These are phyloP conservation scores for Cyprinodon tularosa DNA, from an alignment of 2,113 vertebrate genomes.

Conservation along the genomic window DNA sequence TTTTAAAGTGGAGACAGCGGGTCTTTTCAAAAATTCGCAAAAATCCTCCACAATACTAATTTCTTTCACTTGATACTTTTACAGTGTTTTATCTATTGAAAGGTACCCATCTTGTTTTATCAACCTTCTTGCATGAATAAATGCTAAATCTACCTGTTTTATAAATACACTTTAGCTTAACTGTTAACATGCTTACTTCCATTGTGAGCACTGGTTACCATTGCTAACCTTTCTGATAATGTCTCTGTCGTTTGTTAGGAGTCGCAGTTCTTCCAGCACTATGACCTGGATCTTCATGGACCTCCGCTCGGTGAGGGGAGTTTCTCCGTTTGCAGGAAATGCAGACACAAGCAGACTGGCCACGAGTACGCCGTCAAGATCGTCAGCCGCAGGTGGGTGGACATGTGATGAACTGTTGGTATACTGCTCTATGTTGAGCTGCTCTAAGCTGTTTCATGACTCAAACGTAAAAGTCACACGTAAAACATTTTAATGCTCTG, in stretches of 20 bases:
- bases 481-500: not conserved
- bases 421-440: not conserved
- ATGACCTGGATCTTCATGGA: slow-evolving; percentile 87
- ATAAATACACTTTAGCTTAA: not conserved
- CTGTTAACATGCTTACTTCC: not conserved
- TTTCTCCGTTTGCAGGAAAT: slow-evolving; percentile 90
- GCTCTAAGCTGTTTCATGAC: not conserved
- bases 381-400: slow-evolving; percentile 86
- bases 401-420: not conserved
- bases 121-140: too few species aligned
- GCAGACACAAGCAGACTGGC: slow-evolving; percentile 85
- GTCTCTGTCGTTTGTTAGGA: slow-evolving; percentile 74
- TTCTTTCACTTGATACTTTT: too few species aligned
- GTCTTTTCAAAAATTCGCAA: too few species aligned
- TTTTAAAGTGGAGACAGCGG: too few species aligned
- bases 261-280: slow-evolving; percentile 90
- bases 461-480: not conserved
- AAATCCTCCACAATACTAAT: too few species aligned
- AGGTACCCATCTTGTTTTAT: too few species aligned
- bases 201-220: not conserved
- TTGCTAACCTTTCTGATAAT: not conserved
- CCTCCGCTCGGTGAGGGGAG: slow-evolving; percentile 88
- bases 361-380: slow-evolving; percentile 91
- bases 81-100: too few species aligned
- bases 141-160: too few species aligned